Evolutionary conservation across 2,888 invertebrate genomes (phyloP), one percentile per base, ranked within the genome.

Genomic region (Anoncus sp.): DNA sequence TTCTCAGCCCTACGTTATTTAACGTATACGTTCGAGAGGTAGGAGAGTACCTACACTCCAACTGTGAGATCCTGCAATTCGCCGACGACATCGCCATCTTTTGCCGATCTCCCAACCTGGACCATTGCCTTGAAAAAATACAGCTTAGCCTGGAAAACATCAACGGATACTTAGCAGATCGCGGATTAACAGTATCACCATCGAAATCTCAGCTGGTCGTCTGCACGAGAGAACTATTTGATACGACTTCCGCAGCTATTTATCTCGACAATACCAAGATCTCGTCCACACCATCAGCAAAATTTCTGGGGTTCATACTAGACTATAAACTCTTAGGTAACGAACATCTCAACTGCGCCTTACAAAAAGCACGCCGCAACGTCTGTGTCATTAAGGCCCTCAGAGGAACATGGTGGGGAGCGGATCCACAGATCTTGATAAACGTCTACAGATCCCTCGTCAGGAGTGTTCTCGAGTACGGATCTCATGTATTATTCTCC

Each of bases 1-100:
- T 66, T 9, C 47, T 66, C 6, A 66, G 59, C 22, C 66, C 73
- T 2, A 27, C 40, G 4, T 14, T 66, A 0, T 74, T 66, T 7
- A 31, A 65, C 5, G 35, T 74, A 1, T 74, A 74, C n/a, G 24
- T 16, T 2, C 16, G 27, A 12, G 20, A 24, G 2, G 14, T 66
- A 1, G 40, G 38, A 16, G 18, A 27, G 1, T n/a, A 27, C 1
- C 47, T 62, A 1, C 16, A 62, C 7, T 27, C 9, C 2, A 10
- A 4, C 12, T 47, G 18, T 9, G 47, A 31, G 9, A 43, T 62
- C 0, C 10, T 31, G 1, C 62, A 49, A 18, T 62, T 45, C 12
- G 62, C 62, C 10, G 47, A 62, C 10, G 47, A 62, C 10, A 27
- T 47, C 3, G 47, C 31, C 14, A 16, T 62, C 10, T 62, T 47